Percentiles rank a stretch among this genome's conserved stretches.
Evolutionary conservation across 37 sponge, comb jelly and placozoan genomes (phyloP).

Genomic region (Hexactinellida sp.): DNA sequence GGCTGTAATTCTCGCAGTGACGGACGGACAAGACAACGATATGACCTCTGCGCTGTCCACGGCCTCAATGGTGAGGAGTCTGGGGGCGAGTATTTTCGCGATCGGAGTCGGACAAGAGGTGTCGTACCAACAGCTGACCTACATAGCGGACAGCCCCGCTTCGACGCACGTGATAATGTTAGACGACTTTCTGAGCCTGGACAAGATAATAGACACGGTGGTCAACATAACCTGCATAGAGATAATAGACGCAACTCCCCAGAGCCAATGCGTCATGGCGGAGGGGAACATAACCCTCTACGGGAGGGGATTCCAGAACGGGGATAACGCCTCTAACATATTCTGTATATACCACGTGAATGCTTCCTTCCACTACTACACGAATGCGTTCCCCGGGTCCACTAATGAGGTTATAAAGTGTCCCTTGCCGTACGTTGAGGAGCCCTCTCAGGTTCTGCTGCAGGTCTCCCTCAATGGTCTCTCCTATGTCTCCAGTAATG

Average conservation of each 20-base stretch:
- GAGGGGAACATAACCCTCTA: background rate
- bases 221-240: conserved; percentile 25
- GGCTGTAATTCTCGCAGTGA: conserved; percentile 11
- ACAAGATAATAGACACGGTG: background rate
- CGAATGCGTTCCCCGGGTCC: background rate
- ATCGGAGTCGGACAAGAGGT: background rate
- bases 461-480: conserved; percentile 33
- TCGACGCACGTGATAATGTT: background rate
- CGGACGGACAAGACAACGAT: conserved; percentile 11
- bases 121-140: background rate
- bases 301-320: conserved; percentile 23
- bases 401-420: background rate
- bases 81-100: conserved; percentile 10
- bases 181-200: background rate
- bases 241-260: conserved; percentile 18
- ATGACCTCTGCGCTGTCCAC: background rate
- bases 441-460: conserved; percentile 13
- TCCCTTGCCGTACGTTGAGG: background rate
- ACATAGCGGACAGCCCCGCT: background rate
- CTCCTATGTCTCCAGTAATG: conserved; percentile 28
- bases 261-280: background rate
- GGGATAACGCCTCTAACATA: background rate
- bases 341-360: conserved; percentile 1
- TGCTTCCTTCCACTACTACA: background rate
- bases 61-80: background rate